These are phyloP conservation scores for Nibea coibor DNA, from an alignment of 2,113 vertebrate genomes.

Conservation along the genomic window DNA sequence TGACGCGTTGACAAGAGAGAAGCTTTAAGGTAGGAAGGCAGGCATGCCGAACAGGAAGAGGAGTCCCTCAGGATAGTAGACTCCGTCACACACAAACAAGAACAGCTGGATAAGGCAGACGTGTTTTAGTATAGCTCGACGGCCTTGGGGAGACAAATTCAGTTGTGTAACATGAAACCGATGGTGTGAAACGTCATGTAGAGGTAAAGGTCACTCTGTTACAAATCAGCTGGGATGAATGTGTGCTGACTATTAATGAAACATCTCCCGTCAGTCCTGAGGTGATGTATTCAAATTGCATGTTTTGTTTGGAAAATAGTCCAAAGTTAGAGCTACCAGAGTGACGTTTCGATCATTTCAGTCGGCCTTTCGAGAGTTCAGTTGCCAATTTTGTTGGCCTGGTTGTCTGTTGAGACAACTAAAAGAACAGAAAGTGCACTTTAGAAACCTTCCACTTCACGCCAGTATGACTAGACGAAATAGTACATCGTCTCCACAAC, in stretches of 20 bases:
- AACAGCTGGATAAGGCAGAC: neutral
- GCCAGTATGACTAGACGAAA: too few species aligned
- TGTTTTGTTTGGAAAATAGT: neutral
- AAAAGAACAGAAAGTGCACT: too few species aligned
- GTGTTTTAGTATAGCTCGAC: neutral
- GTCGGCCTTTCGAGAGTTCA: too few species aligned
- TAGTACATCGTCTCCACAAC: too few species aligned
- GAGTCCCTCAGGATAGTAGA: constrained; percentile 14
- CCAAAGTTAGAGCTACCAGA: too few species aligned
- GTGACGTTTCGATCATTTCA: too few species aligned
- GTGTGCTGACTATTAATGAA: neutral
- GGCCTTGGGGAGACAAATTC: neutral
- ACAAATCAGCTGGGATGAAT: neutral
- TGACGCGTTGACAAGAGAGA: constrained; percentile 38
- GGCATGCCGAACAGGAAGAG: neutral
- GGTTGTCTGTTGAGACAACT: too few species aligned
- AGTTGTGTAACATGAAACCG: constrained; percentile 5
- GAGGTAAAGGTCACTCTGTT: neutral
- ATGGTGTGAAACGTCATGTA: neutral
- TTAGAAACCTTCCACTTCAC: too few species aligned
- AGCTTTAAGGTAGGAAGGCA: constrained; percentile 21
- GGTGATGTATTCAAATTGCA: neutral
- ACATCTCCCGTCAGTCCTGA: neutral
- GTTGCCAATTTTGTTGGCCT: too few species aligned
- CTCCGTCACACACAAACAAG: constrained; percentile 19